Base-by-base conservation (phyloP, 2,888 invertebrate genomes). In the Xestia xanthographa region DNA sequence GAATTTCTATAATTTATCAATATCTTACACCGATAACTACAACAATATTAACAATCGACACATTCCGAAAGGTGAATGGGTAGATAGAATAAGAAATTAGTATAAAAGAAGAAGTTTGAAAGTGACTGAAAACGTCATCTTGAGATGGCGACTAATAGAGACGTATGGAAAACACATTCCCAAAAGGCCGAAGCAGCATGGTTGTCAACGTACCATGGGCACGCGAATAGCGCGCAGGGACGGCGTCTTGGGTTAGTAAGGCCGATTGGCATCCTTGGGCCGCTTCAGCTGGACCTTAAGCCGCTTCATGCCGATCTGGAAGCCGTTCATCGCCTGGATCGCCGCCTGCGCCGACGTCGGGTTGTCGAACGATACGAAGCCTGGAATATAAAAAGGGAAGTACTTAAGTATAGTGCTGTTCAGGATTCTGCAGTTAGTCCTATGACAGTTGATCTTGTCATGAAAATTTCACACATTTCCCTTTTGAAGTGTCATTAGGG, bases 221-320 rank as follows among this genome's bases (percentile, higher is more conserved):
- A 92, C 90, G 89, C 90, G 90, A 84, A 88, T 92, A 90, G 92
- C 94, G 94, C 96, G 95, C 96, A 94, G 95, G 97, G 97, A 97
- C 97, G 97, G 97, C 95, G 96, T 96, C 92, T 92, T 94, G 97
- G 93, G 98, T 98, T 99, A 99, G 98, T 99, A 99, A 95, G 99
- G 99, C 97, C 99, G 98, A 97, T 98, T 99, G 94, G 99, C 99
- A 96, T 99, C 99, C 97, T 99, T 99, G 96, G 99, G 99, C 97
- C 99, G 98, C 97, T 99, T 99, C 97, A 99, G 98, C 97, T 99
- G 99, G 93, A 99, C 99, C 97, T 99, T 99, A 95, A 99, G 98
- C 94, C 99, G 98, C 97, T 99, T 99, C 99, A 99, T 99, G 93
- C 99, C 99, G 96, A 99, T 99, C 97, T 99, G 99, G 97, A 99